Conservation (phyloP, 1,140 invertebrate genomes). For the Cyclargus thomasi region DNA sequence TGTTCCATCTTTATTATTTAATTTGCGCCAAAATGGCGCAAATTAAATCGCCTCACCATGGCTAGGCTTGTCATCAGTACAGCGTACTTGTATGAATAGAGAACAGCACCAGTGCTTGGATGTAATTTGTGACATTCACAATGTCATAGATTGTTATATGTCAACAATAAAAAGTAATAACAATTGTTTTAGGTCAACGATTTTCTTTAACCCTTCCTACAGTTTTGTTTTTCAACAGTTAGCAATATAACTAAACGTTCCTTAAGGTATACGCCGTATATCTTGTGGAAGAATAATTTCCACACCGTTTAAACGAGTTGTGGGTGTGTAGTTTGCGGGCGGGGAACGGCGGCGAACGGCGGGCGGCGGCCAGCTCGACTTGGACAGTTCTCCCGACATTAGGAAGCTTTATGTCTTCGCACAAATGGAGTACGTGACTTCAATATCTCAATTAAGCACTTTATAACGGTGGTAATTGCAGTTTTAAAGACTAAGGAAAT, state of each 20-base stretch:
- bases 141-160: too few relatives aligned
- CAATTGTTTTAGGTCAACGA: too few relatives aligned
- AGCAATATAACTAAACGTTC: constrained; percentile 5
- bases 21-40: too few relatives aligned
- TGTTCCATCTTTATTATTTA: too few relatives aligned
- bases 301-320: constrained; percentile 24
- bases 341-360: too few relatives aligned
- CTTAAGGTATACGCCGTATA: constrained; percentile 9
- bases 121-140: too few relatives aligned
- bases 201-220: too few relatives aligned
- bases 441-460: constrained; percentile 46
- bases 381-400: constrained; percentile 53
- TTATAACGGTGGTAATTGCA: constrained; percentile 37
- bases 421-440: constrained; percentile 51
- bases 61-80: too few relatives aligned
- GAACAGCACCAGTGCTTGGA: too few relatives aligned
- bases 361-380: constrained; percentile 38
- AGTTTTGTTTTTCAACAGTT: not conserved
- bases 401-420: constrained; percentile 50
- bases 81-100: too few relatives aligned
- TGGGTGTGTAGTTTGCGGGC: constrained; percentile 34
- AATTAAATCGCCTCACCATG: too few relatives aligned
- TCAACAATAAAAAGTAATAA: too few relatives aligned
- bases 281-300: constrained; percentile 19
- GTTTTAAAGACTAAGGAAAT: constrained; percentile 21